phyloP scores from a whole-genome alignment of 2,888 invertebrate genomes.

The Lasioglossum marginatum region DNA sequence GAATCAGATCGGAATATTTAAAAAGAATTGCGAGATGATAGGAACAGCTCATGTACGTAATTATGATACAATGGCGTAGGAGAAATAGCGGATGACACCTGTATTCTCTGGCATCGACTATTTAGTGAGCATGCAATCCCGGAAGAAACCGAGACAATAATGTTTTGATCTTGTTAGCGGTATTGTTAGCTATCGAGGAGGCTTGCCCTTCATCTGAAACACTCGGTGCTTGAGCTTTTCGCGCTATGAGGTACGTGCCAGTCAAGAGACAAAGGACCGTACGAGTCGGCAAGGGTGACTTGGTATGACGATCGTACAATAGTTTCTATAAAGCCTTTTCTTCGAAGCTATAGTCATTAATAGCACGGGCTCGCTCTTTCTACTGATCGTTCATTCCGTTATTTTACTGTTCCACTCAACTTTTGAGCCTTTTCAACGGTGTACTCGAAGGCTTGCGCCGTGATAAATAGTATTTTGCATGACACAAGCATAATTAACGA shows the following conservation, averaged over 20 bases:
- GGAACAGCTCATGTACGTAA: background rate
- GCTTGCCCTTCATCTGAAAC: constrained; percentile 62
- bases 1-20: background rate
- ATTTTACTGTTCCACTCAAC: constrained; percentile 64
- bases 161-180: constrained; percentile 69
- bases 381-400: constrained; percentile 68
- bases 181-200: constrained; percentile 53
- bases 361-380: constrained; percentile 48
- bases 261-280: constrained; percentile 74
- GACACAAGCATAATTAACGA: constrained; percentile 38
- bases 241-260: constrained; percentile 65
- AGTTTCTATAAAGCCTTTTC: constrained; percentile 73
- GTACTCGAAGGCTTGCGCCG: constrained; percentile 51
- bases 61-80: background rate
- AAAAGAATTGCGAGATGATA: background rate
- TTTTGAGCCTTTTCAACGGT: constrained; percentile 57
- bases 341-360: constrained; percentile 70
- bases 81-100: constrained; percentile 47
- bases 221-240: constrained; percentile 68
- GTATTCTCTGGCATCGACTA: constrained; percentile 31
- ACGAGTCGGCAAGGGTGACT: constrained; percentile 75
- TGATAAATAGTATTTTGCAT: constrained; percentile 55
- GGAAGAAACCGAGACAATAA: constrained; percentile 48
- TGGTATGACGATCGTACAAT: constrained; percentile 73
- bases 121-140: constrained; percentile 27